Evolutionary conservation across 2,888 invertebrate species (phyloP).

Genomic region (Agriopis marginaria): DNA sequence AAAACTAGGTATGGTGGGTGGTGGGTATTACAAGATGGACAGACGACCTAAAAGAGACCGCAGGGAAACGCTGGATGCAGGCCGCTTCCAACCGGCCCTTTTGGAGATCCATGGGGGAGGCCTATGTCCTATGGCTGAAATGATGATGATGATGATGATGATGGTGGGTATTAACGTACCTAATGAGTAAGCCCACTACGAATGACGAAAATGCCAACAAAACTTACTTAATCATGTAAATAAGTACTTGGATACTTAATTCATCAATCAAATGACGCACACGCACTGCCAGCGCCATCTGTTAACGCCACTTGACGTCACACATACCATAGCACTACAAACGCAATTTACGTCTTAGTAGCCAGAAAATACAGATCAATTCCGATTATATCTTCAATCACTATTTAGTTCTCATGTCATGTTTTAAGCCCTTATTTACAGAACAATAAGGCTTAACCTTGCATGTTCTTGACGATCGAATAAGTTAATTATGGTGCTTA

Average conservation of each 20-base stretch:
- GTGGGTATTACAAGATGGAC: too few species aligned
- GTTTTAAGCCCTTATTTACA: conserved; percentile 13
- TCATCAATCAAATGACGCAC: conserved; percentile 65
- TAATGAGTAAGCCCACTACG: not conserved
- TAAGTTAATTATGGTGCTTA: conserved; percentile 14
- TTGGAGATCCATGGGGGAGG: too few species aligned
- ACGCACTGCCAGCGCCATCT: conserved; percentile 65
- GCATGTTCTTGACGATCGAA: conserved; percentile 9
- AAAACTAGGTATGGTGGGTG: too few species aligned
- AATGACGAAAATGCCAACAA: conserved; percentile 53
- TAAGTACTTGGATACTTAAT: conserved; percentile 14
- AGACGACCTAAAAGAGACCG: too few species aligned
- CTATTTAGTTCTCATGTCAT: not conserved
- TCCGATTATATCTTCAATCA: not conserved
- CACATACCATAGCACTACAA: not conserved
- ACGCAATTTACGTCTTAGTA: conserved; percentile 10
- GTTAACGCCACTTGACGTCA: conserved; percentile 62
- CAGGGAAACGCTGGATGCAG: too few species aligned
- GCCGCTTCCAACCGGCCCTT: too few species aligned
- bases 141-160: too few species aligned
- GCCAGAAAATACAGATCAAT: conserved; percentile 9
- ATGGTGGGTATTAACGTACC: not conserved
- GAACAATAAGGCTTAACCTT: conserved; percentile 13
- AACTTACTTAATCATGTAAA: conserved; percentile 35
- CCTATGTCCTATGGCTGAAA: too few species aligned